Evolutionary conservation across 35 echinoderm and acorn worm species (phyloP), one percentile per base, ranked within the genome.

Genomic region (Anneissia japonica): DNA sequence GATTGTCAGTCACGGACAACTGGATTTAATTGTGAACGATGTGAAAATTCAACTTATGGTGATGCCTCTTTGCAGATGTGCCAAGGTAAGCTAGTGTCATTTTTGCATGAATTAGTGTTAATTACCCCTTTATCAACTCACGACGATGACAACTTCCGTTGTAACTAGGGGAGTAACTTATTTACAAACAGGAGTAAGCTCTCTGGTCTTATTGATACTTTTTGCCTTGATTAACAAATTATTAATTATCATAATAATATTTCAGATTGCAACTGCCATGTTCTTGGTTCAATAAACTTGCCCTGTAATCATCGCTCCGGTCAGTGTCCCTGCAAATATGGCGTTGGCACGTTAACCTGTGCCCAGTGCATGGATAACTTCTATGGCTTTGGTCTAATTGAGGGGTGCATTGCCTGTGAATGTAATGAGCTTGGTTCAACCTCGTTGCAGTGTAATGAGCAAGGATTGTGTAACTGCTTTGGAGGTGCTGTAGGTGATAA

Each of bases 11-110:
- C 73, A 34, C 77, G 91, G 9, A 97, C 88, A 7, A 87, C 83
- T 17, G 95, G 95, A 12, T 93, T 93, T 74, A 93, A 97, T 73
- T 97, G 95, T 84, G 95, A 97, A 79, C 43, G 89, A 26, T 97
- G 95, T 85, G 75, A 88, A 73, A 74, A 93, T 31, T 77, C 82
- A 34, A 91, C 85, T 2, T 97, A 81, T 85, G 95, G 95, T 34
- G 77, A 93, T 91, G 91, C 95, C 3, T 81, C 83, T 23, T 56
- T 84, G 36, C 91, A 84, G 38, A 90, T 91, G 35, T 97, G 95
- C 56, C 87, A 97, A 86, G 88, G 95, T 97, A 12, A 74, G 81
- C 55, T n/a, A n/a, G n/a, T n/a, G n/a, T n/a, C n/a, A n/a, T n/a
- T n/a, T n/a, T n/a, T n/a, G n/a, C n/a, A n/a, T n/a, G n/a, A n/a